Base-by-base conservation (phyloP, 2,888 invertebrate species). In the Drosophila anceps region DNA sequence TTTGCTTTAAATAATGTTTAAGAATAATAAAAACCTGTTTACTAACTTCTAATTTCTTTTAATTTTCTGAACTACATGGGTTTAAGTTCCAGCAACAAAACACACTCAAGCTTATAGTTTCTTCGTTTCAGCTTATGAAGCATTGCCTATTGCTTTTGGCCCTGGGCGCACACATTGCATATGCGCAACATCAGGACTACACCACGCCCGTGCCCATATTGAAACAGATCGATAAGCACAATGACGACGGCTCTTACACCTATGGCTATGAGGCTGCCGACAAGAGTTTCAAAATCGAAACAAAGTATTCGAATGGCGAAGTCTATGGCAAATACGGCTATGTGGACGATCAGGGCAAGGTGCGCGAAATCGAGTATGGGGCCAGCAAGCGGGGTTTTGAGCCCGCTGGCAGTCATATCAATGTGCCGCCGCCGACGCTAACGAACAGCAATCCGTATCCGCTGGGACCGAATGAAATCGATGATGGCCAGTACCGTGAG, bases 301-400 rank as follows among this genome's bases (percentile, higher is more conserved):
- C 97, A 1, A 97, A 97, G 92, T 96, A 96, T 86, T 94, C 96
- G 0, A 96, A 95, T 51, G 97, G 97, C 0, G 97, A 97, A 88
- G 97, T 97, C 0, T 96, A 95, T 58, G 98, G 98, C 69, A 98
- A 97, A 92, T 98, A 97, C 88, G 98, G 98, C n/a, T 98, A 97
- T 91, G 94, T 97, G 1, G 97, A 97, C 81, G 96, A 96, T 86
- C 93, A 93, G 29, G 98, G 98, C 0, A 95, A 95, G 84, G 87
- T 95, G 27, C 94, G 97, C 63, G 97, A 97, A 93, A 95, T 97
- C 27, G 97, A 97, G 75, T 98, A 98, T 90, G 97, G 97, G 3
- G 97, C 97, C 1, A 96, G 96, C 65, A 94, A 95, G 84, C 94
- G 96, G 62, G 97, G 97, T 46, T 97, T 97, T 91, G 96, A 97